Evolutionary conservation across 2,113 vertebrate genomes (phyloP).

Genomic region (Cercocebus atys): DNA sequence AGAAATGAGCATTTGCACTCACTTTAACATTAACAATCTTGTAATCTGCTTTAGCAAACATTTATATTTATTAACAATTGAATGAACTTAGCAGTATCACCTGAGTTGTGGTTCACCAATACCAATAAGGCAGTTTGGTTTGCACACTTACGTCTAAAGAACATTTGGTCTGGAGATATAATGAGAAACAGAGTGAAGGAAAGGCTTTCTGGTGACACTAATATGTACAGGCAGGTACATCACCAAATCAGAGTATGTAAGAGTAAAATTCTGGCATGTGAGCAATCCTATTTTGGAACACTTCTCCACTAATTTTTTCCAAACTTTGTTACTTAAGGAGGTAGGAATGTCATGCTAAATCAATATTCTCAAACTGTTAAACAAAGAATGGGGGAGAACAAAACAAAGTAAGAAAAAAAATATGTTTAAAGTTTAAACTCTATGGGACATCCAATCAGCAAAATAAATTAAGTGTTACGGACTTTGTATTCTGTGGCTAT

Average conservation of each 20-base stretch:
- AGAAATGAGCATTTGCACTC: background rate
- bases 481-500: constrained; percentile 24
- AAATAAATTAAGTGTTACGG: constrained; percentile 59
- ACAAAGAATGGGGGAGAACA: constrained; percentile 2
- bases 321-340: constrained; percentile 77
- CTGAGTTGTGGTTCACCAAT: background rate
- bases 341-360: constrained; percentile 78
- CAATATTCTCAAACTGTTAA: constrained; percentile 70
- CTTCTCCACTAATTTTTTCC: constrained; percentile 33
- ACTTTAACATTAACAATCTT: background rate
- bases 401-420: background rate
- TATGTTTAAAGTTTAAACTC: background rate
- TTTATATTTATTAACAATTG: background rate
- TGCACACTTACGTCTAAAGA: background rate
- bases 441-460: background rate
- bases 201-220: constrained; percentile 16
- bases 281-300: constrained; percentile 54
- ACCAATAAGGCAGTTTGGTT: background rate
- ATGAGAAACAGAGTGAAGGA: constrained; percentile 49
- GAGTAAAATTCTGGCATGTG: constrained; percentile 52
- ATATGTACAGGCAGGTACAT: constrained; percentile 54
- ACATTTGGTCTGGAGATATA: constrained; percentile 23
- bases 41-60: background rate
- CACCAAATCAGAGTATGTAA: constrained; percentile 51
- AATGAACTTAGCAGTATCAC: background rate